These are phyloP conservation scores for Eulithis prunata DNA, from an alignment of 2,888 invertebrate genomes.

Conservation along the genomic window DNA sequence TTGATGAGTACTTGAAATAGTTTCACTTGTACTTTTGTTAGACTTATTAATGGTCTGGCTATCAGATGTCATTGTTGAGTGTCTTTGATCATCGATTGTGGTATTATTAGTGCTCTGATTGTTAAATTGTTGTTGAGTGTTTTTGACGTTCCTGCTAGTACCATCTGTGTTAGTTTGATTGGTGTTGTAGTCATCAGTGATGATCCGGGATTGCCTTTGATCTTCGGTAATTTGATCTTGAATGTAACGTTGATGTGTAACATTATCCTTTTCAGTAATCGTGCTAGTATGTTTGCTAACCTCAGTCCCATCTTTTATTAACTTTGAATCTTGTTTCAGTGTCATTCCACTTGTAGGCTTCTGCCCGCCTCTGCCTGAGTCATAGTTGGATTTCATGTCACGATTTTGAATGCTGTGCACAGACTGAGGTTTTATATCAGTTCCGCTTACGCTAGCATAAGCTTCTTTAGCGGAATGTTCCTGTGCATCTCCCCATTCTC, in stretches of 20 bases:
- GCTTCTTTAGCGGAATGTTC: slow-evolving; percentile 79
- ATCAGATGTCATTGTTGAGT: slow-evolving; percentile 43
- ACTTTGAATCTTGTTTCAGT: slow-evolving; percentile 70
- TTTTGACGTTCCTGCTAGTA: slow-evolving; percentile 39
- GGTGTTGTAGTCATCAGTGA: slow-evolving; percentile 36
- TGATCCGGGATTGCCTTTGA: slow-evolving; percentile 41
- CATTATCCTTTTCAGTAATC: slow-evolving; percentile 71
- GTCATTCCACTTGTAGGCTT: slow-evolving; percentile 71
- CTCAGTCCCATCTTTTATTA: slow-evolving; percentile 74
- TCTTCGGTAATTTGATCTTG: slow-evolving; percentile 58
- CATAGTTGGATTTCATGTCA: slow-evolving; percentile 83
- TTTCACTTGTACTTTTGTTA: slow-evolving; percentile 41
- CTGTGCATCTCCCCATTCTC: slow-evolving; percentile 83
- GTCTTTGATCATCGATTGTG: slow-evolving; percentile 43
- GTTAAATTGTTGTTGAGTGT: slow-evolving; percentile 37
- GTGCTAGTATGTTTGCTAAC: slow-evolving; percentile 68
- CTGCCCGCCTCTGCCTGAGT: slow-evolving; percentile 81
- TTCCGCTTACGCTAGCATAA: slow-evolving; percentile 82
- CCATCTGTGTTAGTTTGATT: slow-evolving; percentile 35
- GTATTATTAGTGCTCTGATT: slow-evolving; percentile 39
- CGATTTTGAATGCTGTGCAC: slow-evolving; percentile 81
- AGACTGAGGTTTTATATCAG: slow-evolving; percentile 83
- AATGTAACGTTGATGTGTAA: slow-evolving; percentile 66
- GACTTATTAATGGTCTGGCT: slow-evolving; percentile 23
- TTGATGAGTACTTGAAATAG: slow-evolving; percentile 38